phyloP scores from a whole-genome alignment of 2,888 invertebrate species.

The Steinernema carpocapsae region DNA sequence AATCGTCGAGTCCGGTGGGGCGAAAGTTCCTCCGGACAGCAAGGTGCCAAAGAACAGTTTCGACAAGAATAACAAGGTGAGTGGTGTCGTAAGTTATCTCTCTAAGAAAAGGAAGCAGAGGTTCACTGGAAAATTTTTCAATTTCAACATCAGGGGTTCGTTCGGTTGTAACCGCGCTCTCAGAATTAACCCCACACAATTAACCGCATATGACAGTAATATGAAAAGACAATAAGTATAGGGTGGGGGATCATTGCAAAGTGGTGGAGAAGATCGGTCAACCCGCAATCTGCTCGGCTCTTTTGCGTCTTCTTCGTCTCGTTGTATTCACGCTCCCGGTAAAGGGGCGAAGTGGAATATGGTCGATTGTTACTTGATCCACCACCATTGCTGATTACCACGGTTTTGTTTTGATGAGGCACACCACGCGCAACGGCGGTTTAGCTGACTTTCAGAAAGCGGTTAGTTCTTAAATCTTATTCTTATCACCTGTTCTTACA shows the following conservation, averaged over 20 bases:
- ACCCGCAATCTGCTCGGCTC: slow-evolving; percentile 11
- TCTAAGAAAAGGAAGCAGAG: background rate
- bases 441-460: too few relatives aligned
- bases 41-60: slow-evolving; percentile 22
- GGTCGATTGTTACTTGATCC: slow-evolving; percentile 12
- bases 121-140: too few relatives aligned
- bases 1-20: slow-evolving; percentile 10
- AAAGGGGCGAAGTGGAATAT: slow-evolving; percentile 16
- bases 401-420: background rate
- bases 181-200: too few relatives aligned
- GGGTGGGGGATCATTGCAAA: background rate
- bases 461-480: too few relatives aligned
- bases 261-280: slow-evolving; percentile 14
- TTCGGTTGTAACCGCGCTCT: too few relatives aligned
- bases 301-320: too few relatives aligned
- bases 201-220: slow-evolving; percentile 17
- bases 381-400: background rate
- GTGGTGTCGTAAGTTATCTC: background rate
- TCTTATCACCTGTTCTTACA: too few relatives aligned
- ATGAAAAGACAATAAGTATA: slow-evolving; percentile 15
- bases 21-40: background rate
- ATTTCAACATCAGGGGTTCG: too few relatives aligned
- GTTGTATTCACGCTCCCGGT: slow-evolving; percentile 23
- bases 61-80: slow-evolving; percentile 30
- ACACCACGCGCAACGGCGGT: background rate